Conservation (phyloP, 2,888 invertebrate species). For the Sisyra nigra region DNA sequence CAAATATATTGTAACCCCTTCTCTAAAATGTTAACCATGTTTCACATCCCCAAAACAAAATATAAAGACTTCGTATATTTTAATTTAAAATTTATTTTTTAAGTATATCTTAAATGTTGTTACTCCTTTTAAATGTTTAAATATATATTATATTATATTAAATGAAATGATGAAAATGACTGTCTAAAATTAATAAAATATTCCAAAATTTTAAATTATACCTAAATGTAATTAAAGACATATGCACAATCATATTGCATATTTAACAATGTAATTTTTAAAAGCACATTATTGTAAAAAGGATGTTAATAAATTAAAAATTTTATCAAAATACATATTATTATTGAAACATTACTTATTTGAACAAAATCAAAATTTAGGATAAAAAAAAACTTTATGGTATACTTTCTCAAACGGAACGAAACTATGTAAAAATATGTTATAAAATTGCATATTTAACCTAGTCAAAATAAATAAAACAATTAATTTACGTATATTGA, state of each 20-base stretch:
- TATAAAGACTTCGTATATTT: no score
- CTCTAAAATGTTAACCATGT: not conserved
- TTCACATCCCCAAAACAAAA: no score
- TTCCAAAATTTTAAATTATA: not conserved
- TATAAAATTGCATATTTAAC: not conserved
- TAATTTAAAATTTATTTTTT: constrained; percentile 1
- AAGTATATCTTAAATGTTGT: not conserved
- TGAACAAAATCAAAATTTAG: no score
- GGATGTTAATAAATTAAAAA: not conserved
- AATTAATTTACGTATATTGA: not conserved
- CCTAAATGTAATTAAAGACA: not conserved
- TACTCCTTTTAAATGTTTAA: not conserved
- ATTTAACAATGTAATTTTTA: not conserved
- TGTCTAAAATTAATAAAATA: not conserved
- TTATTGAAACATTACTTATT: no score
- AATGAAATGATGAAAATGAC: not conserved
- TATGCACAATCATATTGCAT: not conserved
- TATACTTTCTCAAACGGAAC: no score
- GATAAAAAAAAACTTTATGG: no score
- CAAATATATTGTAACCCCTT: constrained; percentile 7
- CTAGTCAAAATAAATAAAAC: not conserved
- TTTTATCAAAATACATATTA: not conserved
- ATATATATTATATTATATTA: not conserved
- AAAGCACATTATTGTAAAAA: no score
- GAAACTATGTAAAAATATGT: not conserved